phyloP scores from a whole-genome alignment of 1,140 invertebrate species.

The Cherax destructor region DNA sequence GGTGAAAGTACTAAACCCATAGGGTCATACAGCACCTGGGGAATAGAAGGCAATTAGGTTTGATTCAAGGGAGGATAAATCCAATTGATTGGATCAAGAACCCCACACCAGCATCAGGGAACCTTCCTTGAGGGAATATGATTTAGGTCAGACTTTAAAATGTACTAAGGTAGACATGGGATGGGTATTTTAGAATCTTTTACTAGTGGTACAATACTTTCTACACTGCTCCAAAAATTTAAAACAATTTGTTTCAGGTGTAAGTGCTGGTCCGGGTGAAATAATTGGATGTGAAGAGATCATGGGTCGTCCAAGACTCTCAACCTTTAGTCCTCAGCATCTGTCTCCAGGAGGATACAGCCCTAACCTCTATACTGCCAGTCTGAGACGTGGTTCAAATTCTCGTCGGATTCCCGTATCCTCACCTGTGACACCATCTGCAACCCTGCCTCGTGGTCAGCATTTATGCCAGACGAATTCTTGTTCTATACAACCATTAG shows the following conservation, averaged over 20 bases:
- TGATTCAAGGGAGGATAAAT: no score
- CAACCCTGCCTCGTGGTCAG: conserved; percentile 45
- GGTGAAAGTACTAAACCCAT: no score
- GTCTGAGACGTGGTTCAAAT: conserved; percentile 49
- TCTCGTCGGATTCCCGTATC: conserved; percentile 52
- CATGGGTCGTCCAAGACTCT: conserved; percentile 46
- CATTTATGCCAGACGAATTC: conserved; percentile 16
- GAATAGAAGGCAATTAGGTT: no score
- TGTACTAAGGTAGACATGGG: no score
- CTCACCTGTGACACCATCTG: conserved; percentile 47
- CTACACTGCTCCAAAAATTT: no score
- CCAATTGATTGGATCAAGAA: no score
- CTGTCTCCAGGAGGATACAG: conserved; percentile 48
- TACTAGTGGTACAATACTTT: no score
- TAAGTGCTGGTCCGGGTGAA: conserved; percentile 30
- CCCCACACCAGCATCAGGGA: no score
- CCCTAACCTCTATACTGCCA: conserved; percentile 43
- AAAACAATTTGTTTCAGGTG: conserved; percentile 19
- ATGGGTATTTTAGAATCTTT: no score
- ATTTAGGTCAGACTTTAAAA: no score
- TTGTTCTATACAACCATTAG: neutral
- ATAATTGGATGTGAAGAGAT: conserved; percentile 35
- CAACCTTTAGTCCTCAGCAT: conserved; percentile 58
- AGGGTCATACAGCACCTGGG: no score
- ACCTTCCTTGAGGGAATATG: no score